Evolutionary conservation across 2,797 vertebrate genomes (phyloP).

Genomic region (Lemur catta): DNA sequence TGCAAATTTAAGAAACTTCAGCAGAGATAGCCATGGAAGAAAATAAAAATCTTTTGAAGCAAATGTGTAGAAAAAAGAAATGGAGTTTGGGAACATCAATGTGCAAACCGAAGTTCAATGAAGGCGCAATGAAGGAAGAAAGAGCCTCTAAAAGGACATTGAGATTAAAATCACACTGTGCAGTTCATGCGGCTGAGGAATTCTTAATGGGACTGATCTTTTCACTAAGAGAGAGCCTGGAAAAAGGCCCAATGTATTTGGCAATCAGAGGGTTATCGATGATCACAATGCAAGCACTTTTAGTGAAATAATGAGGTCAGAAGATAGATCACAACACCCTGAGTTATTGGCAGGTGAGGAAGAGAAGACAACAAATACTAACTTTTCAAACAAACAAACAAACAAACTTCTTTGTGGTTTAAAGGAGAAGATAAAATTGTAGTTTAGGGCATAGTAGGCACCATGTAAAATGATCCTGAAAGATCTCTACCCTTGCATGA

Average conservation of each 20-base stretch:
- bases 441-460: background rate
- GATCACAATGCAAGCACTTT: background rate
- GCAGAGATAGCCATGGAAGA: background rate
- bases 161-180: background rate
- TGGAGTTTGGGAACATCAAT: background rate
- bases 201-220: background rate
- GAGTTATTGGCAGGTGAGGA: background rate
- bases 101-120: background rate
- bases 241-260: background rate
- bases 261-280: background rate
- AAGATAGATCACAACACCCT: background rate
- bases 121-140: rapidly evolving
- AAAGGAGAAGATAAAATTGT: background rate
- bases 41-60: background rate
- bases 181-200: background rate
- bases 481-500: background rate
- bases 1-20: background rate
- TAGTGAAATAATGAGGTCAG: background rate
- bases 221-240: background rate
- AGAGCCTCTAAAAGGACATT: background rate
- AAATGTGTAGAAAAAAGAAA: background rate
- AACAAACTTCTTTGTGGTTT: background rate
- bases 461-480: background rate
- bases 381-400: background rate
- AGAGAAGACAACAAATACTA: background rate